Conservation (phyloP, 2,113 vertebrate species). For the Egretta garzetta region DNA sequence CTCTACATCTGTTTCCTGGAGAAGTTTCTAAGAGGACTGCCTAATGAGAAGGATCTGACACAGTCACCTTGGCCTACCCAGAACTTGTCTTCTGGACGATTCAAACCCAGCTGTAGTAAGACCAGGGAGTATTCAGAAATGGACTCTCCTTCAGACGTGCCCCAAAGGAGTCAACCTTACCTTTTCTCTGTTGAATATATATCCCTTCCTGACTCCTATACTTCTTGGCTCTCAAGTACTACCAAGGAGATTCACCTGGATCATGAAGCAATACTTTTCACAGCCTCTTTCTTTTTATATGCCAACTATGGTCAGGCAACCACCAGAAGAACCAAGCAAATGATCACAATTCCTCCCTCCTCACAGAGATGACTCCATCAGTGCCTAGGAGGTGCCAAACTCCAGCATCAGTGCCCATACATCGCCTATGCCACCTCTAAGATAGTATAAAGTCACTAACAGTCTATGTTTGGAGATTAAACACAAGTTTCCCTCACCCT, state of each 20-base stretch:
- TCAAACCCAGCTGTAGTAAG: neutral
- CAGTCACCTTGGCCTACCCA: neutral
- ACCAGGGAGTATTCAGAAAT: neutral
- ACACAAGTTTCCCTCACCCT: neutral
- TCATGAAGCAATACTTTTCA: neutral
- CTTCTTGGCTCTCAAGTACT: neutral
- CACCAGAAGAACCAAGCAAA: neutral
- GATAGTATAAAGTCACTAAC: neutral
- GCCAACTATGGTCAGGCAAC: neutral
- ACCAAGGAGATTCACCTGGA: neutral
- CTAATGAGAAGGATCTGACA: neutral
- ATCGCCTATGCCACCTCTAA: neutral
- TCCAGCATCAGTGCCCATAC: neutral
- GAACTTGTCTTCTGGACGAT: neutral
- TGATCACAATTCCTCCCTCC: neutral
- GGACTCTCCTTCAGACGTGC: neutral
- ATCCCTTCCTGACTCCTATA: neutral
- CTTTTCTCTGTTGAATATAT: neutral
- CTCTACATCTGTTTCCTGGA: neutral
- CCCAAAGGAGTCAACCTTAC: neutral
- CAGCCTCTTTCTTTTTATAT: neutral
- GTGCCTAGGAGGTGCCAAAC: neutral
- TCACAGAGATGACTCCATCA: neutral
- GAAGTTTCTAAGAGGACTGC: neutral
- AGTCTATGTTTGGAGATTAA: constrained; percentile 10